phyloP scores from a whole-genome alignment of 2,888 invertebrate genomes.

The Nemotelus pantherinus region DNA sequence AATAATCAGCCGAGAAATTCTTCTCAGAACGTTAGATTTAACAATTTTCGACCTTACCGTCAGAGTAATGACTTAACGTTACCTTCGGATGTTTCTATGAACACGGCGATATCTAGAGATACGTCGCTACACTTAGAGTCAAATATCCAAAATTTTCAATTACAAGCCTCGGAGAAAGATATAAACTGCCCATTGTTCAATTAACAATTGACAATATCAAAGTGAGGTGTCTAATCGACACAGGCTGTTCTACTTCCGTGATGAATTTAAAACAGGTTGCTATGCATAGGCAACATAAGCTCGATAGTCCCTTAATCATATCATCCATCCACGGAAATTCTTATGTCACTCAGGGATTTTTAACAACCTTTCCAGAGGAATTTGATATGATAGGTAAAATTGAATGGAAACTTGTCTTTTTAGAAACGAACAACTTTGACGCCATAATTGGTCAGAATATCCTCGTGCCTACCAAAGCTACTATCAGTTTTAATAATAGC shows the following conservation, averaged over 20 bases:
- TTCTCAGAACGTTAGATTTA: conserved; percentile 2
- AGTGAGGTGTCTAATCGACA: conserved; percentile 16
- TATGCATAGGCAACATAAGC: conserved; percentile 12
- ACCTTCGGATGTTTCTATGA: conserved; percentile 12
- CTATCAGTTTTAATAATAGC: conserved; percentile 13
- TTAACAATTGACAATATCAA: conserved; percentile 10
- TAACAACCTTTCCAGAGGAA: background rate
- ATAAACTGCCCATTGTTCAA: background rate
- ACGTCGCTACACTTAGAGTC: background rate
- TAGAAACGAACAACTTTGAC: conserved; percentile 8
- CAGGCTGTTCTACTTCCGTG: conserved; percentile 9
- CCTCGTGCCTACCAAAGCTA: conserved; percentile 1
- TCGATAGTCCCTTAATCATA: background rate
- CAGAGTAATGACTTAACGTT: conserved; percentile 9
- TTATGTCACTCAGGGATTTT: background rate
- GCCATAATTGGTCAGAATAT: conserved; percentile 20
- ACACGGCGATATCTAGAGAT: background rate
- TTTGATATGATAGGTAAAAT: conserved; percentile 3
- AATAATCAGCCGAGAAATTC: background rate
- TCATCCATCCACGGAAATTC: conserved; percentile 22
- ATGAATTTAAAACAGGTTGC: conserved; percentile 1
- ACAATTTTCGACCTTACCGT: no score
- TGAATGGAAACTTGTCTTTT: conserved; percentile 6
- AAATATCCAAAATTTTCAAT: conserved; percentile 25
- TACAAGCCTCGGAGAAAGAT: conserved; percentile 1